Evolutionary conservation across 1,140 invertebrate species (phyloP).

Genomic region (Cephus cinctus): DNA sequence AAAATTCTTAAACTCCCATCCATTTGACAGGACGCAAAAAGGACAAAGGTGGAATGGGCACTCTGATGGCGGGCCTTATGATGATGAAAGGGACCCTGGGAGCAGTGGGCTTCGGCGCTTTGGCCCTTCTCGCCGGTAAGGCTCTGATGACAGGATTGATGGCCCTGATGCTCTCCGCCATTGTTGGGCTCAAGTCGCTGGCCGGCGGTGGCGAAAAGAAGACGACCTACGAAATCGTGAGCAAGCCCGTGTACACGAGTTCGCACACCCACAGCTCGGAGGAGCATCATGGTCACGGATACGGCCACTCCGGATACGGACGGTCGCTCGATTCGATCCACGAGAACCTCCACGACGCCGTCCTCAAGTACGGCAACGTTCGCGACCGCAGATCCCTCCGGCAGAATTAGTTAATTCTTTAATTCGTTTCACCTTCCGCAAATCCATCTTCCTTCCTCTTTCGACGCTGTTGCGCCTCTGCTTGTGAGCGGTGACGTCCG

Average conservation of each 20-base stretch:
- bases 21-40: no score
- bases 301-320: slow-evolving; percentile 57
- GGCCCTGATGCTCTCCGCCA: slow-evolving; percentile 73
- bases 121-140: slow-evolving; percentile 79
- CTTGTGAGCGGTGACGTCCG: no score
- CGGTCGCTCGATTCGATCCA: slow-evolving; percentile 56
- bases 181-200: slow-evolving; percentile 74
- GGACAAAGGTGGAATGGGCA: slow-evolving; percentile 44
- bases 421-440: no score
- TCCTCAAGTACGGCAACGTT: slow-evolving; percentile 49
- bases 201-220: slow-evolving; percentile 67
- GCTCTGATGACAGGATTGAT: slow-evolving; percentile 80
- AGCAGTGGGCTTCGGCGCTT: slow-evolving; percentile 71
- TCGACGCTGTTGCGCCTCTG: no score
- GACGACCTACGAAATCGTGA: slow-evolving; percentile 81
- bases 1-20: no score
- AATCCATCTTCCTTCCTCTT: no score
- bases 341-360: slow-evolving; percentile 42
- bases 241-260: slow-evolving; percentile 74
- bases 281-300: slow-evolving; percentile 61
- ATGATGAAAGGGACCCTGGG: slow-evolving; percentile 67
- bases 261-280: slow-evolving; percentile 72
- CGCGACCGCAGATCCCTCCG: slow-evolving; percentile 40
- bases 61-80: slow-evolving; percentile 51
- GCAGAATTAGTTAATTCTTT: no score